Base-by-base conservation (phyloP, 2,888 invertebrate species). In the Strigamia maritima region DNA sequence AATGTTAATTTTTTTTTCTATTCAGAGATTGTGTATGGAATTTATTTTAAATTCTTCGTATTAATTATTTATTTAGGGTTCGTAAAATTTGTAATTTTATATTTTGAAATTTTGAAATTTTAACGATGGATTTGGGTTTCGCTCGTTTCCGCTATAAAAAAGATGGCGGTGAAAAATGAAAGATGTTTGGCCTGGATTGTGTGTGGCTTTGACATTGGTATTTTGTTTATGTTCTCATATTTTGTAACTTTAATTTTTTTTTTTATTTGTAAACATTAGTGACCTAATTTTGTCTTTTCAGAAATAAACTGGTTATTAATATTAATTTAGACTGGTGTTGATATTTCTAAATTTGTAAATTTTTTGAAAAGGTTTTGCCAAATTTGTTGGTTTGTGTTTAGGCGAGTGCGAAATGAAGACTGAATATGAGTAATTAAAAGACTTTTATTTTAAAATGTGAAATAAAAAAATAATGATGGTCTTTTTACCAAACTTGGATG, bases 301-400 rank as follows among this genome's bases (percentile, higher is more conserved):
- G 60, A 60, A 60, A 60, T 60, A 60, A 60, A 60, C 60, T 60
- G 8, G 24, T 60, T 60, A 19, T 60, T 60, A 60, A 60, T 60
- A 19, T 6, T 31, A 60, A 60, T 7, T 14, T n/a, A n/a, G n/a
- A n/a, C 14, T 16, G 19, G 22, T 4, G 60, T 44, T 44, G 40
- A 44, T 8, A 60, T 19, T 60, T 60, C 60, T 60, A 60, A 22
- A 60, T 60, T 60, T 10, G 60, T 16, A 60, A 2, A 60, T 19
- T 60, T 60, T 60, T 19, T 3, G 2, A 60, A 60, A 19, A 60
- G n/a, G 22, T 19, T 19, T 54, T 44, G 16, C 40, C 12, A 16
- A 44, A 44, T 14, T 44, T 14, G 3, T 44, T 44, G 12, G 16
- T 3, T 44, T 7, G 12, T 60, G n/a, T n/a, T n/a, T n/a, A n/a